These are phyloP conservation scores for Tachina grossa DNA, from an alignment of 2,888 invertebrate genomes.

Conservation along the genomic window DNA sequence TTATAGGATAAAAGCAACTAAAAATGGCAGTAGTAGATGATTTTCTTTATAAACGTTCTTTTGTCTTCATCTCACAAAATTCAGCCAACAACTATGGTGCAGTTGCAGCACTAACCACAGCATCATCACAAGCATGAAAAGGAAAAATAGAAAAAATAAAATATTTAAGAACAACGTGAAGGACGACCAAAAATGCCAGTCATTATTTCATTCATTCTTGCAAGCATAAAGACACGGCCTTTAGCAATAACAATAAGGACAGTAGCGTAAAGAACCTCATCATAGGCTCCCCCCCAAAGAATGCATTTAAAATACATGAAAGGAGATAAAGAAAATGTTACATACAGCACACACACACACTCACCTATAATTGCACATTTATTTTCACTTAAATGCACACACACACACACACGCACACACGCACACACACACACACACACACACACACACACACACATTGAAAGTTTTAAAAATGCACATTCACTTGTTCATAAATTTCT, in stretches of 20 bases:
- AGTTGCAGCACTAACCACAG: constrained; percentile 24
- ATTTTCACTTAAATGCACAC: constrained; percentile 32
- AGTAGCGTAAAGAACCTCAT: constrained; percentile 38
- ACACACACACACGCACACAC: neutral
- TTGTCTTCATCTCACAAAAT: constrained; percentile 35
- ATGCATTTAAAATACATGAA: neutral
- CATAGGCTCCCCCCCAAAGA: constrained; percentile 6
- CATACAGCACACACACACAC: neutral
- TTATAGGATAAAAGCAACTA: neutral
- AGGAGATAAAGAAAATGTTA: neutral
- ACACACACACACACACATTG: neutral
- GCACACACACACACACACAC: neutral
- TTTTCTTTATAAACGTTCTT: constrained; percentile 10
- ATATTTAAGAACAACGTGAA: constrained; percentile 40
- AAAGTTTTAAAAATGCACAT: neutral
- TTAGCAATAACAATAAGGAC: constrained; percentile 37
- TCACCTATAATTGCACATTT: constrained; percentile 31
- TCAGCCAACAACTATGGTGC: constrained; percentile 21
- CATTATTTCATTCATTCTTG: constrained; percentile 61
- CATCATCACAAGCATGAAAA: constrained; percentile 26
- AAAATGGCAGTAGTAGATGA: neutral
- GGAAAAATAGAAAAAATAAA: constrained; percentile 8
- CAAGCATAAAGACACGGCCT: constrained; percentile 60
- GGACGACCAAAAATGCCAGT: constrained; percentile 63
- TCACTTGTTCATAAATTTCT: constrained; percentile 1